These are phyloP conservation scores for Zaprionus obscuricornis DNA, from an alignment of 2,888 invertebrate genomes.

Conservation along the genomic window DNA sequence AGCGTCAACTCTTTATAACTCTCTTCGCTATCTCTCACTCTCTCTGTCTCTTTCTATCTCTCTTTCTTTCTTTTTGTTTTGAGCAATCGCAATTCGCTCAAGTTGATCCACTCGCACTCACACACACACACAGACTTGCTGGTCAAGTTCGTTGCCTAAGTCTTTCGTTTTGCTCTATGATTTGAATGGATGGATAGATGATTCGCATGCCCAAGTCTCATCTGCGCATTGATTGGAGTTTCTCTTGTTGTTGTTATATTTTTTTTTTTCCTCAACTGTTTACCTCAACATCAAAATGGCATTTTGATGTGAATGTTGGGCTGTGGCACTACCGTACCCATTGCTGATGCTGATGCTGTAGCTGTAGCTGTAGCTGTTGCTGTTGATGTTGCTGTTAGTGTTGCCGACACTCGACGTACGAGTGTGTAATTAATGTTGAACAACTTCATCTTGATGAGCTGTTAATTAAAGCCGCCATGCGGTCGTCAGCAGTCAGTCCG, in stretches of 20 bases:
- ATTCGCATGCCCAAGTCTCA: constrained; percentile 51
- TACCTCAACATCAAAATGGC: constrained; percentile 53
- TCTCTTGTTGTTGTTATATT: constrained; percentile 3
- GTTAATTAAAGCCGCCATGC: constrained; percentile 69
- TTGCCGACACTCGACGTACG: constrained; percentile 37
- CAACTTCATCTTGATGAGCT: constrained; percentile 75
- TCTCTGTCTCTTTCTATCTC: background rate
- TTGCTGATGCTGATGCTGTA: too few relatives aligned
- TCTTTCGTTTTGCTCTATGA: constrained; percentile 61
- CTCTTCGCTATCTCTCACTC: background rate
- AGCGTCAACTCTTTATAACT: constrained; percentile 12
- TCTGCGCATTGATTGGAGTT: constrained; percentile 55
- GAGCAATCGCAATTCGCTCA: background rate
- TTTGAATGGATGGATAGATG: constrained; percentile 53
- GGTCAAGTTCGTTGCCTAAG: constrained; percentile 64
- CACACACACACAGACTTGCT: background rate
- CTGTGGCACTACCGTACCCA: constrained; percentile 51
- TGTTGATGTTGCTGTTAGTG: too few relatives aligned
- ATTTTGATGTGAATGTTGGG: constrained; percentile 56
- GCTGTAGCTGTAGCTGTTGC: too few relatives aligned
- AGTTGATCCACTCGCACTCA: background rate
- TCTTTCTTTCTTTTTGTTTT: background rate
- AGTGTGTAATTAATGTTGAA: constrained; percentile 70
- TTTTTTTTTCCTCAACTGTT: constrained; percentile 28
- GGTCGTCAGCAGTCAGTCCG: constrained; percentile 15